Base-by-base conservation (phyloP, 2,113 vertebrate genomes). In the Mungos mungo region DNA sequence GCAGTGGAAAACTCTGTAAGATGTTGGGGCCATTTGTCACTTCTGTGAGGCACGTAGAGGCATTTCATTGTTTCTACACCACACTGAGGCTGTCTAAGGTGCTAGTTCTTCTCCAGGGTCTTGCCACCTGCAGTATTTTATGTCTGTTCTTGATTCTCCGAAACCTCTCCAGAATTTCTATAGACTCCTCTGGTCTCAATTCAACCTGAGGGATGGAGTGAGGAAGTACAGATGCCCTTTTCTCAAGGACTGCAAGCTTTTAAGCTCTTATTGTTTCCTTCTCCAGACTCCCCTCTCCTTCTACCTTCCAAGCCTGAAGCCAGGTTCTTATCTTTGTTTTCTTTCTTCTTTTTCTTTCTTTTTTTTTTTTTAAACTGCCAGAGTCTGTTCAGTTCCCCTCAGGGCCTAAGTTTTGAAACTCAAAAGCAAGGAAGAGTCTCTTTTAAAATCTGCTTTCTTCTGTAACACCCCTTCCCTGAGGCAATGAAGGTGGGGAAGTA, bases 371-470 rank as follows among this genome's bases (percentile, higher is more conserved):
- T 68, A 60, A 71, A 76, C 8, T 95, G 23, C 45, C 47, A 5
- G 45, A 74, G n/a, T 86, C 76, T 96, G 29, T 86, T 82, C 52
- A 77, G 3, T 71, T 96, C 13, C 38, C 66, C 60, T 90, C 29
- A 33, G 60, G 54, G 54, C 63, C 92, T 68, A 77, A 31, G 57
- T 87, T 90, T 87, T 96, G 82, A 93, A 96, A 95, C 65, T 90
- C 57, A 77, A 96, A 96, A 92, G 41, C 82, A 71, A 91, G 31
- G 41, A 95, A 95, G 18, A 95, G 15, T 8, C 27, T 94, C 72
- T 89, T 95, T 85, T 82, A 27, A 89, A 93, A 86, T 92, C 52
- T 90, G 14, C 41, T 91, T 93, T 96, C 47, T 93, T 91, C 50
- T 95, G 7, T 85, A 85, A 91, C 23, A 76, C 13, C 45, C 21